Conservation (phyloP, 2,113 vertebrate genomes). For the Naja naja region DNA sequence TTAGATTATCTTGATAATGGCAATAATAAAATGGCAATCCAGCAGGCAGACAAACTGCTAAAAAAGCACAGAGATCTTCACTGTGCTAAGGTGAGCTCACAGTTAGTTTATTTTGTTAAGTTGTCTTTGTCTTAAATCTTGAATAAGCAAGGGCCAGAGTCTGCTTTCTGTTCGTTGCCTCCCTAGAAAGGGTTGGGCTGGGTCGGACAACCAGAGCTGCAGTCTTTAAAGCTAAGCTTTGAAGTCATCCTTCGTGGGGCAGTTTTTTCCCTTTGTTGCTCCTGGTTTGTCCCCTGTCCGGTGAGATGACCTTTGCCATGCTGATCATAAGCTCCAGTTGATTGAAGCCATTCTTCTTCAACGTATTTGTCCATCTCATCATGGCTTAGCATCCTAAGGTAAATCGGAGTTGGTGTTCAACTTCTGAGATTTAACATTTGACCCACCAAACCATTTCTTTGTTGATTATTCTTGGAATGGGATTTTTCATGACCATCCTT, state of each 20-base stretch:
- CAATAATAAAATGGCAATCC: constrained; percentile 99
- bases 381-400: not conserved
- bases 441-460: not conserved
- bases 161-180: not conserved
- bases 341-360: not conserved
- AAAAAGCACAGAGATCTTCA: constrained; percentile 98
- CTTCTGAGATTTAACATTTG: no score
- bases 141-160: not conserved
- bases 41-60: constrained; percentile 96
- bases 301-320: not conserved
- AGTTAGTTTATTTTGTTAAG: not conserved
- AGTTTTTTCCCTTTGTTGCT: not conserved
- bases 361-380: not conserved
- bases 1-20: constrained; percentile 99
- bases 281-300: not conserved
- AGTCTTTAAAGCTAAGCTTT: not conserved
- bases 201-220: not conserved
- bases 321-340: not conserved
- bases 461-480: not conserved
- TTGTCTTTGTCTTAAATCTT: not conserved
- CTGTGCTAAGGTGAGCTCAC: constrained; percentile 89
- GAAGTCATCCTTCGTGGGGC: not conserved
- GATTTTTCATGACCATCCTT: not conserved
- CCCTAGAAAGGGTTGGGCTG: no score
- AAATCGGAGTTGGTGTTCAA: not conserved